phyloP scores from a whole-genome alignment of 1,140 invertebrate species.

The Lithobius niger region DNA sequence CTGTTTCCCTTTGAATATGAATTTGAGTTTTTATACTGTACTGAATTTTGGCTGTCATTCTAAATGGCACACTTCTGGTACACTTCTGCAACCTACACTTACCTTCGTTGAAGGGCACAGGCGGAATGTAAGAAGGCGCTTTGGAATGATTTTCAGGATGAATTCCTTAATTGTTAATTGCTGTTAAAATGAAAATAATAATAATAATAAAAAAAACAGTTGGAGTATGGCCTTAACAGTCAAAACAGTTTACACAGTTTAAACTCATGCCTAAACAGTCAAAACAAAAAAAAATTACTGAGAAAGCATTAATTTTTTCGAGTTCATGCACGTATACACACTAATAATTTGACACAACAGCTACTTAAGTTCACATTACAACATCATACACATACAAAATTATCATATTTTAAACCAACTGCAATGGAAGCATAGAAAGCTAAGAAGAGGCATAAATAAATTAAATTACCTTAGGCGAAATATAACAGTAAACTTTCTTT shows the following conservation, averaged over 20 bases:
- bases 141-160: slow-evolving; percentile 80
- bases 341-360: background rate
- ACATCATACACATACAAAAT: background rate
- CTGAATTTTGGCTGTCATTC: too few species aligned
- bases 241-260: too few species aligned
- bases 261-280: too few species aligned
- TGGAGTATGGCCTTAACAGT: too few species aligned
- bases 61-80: too few species aligned
- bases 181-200: too few species aligned
- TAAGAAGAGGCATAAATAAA: background rate
- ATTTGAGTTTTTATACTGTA: too few species aligned
- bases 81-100: slow-evolving; percentile 24
- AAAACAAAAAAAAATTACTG: background rate
- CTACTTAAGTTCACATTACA: background rate
- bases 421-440: background rate
- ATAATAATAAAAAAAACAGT: too few species aligned
- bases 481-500: slow-evolving; percentile 75
- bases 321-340: background rate
- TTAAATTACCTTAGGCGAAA: slow-evolving; percentile 32
- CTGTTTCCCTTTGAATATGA: too few species aligned
- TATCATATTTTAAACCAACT: background rate
- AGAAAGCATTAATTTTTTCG: background rate
- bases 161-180: slow-evolving; percentile 85
- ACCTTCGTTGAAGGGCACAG: slow-evolving; percentile 84
- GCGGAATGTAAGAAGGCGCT: slow-evolving; percentile 77